Conservation (phyloP, 1,140 invertebrate species). For the Patella vulgata region DNA sequence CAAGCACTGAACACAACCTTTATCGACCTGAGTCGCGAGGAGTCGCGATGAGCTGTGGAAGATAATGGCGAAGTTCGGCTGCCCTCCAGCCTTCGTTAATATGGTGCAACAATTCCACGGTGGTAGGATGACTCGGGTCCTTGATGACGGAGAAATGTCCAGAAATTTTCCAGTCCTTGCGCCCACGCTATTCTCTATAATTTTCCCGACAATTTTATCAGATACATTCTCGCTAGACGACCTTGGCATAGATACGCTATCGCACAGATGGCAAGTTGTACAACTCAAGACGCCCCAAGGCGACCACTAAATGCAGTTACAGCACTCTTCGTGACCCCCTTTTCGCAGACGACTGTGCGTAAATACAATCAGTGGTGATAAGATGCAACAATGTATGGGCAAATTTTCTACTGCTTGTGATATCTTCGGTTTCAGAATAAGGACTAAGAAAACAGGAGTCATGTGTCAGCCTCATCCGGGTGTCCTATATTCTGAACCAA, state of each 20-base stretch:
- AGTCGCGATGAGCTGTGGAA: conserved; percentile 37
- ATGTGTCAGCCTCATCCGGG: conserved; percentile 9
- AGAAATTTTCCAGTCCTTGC: conserved; percentile 17
- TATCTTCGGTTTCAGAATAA: too few species aligned
- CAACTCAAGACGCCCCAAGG: conserved; percentile 11
- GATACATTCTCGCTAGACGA: conserved; percentile 8
- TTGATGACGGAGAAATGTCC: conserved; percentile 8
- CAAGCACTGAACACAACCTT: conserved; percentile 30
- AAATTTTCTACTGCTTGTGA: too few species aligned
- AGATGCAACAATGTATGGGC: too few species aligned
- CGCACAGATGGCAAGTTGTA: conserved; percentile 15
- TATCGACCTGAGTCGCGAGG: conserved; percentile 39
- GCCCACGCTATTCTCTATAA: conserved; percentile 19
- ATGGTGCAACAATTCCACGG: conserved; percentile 24
- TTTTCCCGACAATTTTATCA: too few species aligned
- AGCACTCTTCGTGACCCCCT: too few species aligned
- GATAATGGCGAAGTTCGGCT: conserved; percentile 29
- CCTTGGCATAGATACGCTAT: too few species aligned
- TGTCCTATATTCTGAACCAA: not conserved
- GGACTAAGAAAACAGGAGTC: conserved; percentile 5
- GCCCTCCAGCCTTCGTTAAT: conserved; percentile 22
- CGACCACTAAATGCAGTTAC: conserved; percentile 4
- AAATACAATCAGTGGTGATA: too few species aligned
- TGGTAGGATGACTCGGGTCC: conserved; percentile 14
- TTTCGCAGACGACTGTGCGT: too few species aligned